Evolutionary conservation across 64 coral and sea anemone genomes (phyloP).

Genomic region (Actinia equina): DNA sequence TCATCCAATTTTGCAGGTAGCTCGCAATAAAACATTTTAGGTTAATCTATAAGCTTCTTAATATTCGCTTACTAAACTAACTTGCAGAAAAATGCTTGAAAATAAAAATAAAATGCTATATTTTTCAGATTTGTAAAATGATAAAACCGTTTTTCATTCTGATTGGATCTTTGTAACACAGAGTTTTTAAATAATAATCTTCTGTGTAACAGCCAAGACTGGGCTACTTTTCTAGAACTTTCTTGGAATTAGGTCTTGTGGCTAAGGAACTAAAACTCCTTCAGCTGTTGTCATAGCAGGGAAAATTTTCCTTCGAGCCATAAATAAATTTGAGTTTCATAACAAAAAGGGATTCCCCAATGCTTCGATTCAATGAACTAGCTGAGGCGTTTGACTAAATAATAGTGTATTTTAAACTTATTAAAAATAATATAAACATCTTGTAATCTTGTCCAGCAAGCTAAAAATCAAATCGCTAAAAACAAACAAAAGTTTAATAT

Average conservation of each 20-base stretch:
- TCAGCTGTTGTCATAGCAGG: no score
- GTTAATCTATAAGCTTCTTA: background rate
- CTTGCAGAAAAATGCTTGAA: background rate
- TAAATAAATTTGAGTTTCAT: background rate
- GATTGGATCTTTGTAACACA: no score
- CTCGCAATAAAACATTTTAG: no score
- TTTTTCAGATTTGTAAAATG: background rate
- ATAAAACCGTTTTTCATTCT: background rate
- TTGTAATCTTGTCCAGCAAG: slow-evolving; percentile 1
- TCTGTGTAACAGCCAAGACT: no score
- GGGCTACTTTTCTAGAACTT: no score
- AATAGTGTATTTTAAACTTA: background rate
- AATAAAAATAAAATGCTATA: background rate
- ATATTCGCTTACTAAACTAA: background rate
- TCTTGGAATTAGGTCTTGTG: no score
- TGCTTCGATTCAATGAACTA: background rate
- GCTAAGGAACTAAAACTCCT: no score
- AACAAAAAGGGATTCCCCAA: background rate
- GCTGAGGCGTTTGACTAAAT: background rate
- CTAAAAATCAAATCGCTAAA: background rate
- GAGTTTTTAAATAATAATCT: no score
- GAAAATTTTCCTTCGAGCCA: background rate
- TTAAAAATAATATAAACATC: background rate
- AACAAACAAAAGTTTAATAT: background rate
- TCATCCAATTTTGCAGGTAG: no score